Evolutionary conservation across 2,797 vertebrate species (phyloP), one percentile per base, ranked within the genome.

Genomic region (Coranthus polyacanthus): DNA sequence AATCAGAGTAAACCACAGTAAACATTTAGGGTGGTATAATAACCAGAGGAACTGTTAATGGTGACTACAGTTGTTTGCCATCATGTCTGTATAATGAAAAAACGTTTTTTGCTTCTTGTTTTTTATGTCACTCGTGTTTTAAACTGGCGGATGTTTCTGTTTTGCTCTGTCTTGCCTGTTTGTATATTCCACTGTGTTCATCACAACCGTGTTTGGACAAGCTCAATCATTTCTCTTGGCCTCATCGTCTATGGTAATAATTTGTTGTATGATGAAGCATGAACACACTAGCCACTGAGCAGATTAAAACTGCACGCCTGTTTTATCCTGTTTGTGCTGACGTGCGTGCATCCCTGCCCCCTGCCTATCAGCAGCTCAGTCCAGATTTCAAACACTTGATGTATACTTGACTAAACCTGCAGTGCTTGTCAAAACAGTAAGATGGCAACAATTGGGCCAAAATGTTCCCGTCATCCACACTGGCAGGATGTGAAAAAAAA

Each of bases 151-250:
- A 13, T 0, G 1, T 36, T 36, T 10, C 10, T 29, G 5, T 6
- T 42, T 16, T 17, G 36, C 26, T 38, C 18, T 26, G 13, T 53
- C 12, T 9, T 29, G 38, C 24, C 15, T 26, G 3, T 37, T n/a
- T 54, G 5, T 26, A 21, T 52, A 26, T 75, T 68, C 56, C 64
- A 7, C 36, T 37, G 16, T 17, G 50, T 36, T 62, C 75, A 74
- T 76, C 63, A 76, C 55, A 60, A 26, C 18, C 68, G 26, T 58
- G 75, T 81, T 78, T 73, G 56, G 45, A 51, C 46, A 60, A 36
- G 60, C 47, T 29, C 10, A 42, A 37, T 60, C 22, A 51, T 57
- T 75, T 69, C 34, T 43, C 46, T 18, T 46, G 34, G 42, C 46
- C 18, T 75, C 73, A 41, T 62, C 37, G 11, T 49, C 36, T 38